A percentile compares a stretch with the other conserved stretches of the same genome.
Conservation (phyloP, 1,140 invertebrate species). For the Drosophila funebris region DNA sequence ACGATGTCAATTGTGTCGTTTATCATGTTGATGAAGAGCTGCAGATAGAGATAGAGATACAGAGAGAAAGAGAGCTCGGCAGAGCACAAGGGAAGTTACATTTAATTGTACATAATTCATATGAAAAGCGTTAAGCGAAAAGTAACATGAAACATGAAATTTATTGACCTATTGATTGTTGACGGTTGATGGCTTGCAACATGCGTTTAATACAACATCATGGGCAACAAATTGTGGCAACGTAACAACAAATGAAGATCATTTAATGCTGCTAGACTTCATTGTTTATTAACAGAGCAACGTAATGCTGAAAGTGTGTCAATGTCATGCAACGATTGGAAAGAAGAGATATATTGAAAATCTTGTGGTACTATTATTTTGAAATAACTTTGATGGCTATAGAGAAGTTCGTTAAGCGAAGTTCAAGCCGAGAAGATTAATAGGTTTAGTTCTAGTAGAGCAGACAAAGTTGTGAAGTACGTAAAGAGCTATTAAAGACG, state of each 20-base stretch:
- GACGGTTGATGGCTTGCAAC: slow-evolving; percentile 22
- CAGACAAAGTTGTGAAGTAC: too few relatives aligned
- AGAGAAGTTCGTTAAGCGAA: too few relatives aligned
- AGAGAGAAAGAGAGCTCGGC: not conserved
- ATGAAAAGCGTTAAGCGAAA: not conserved
- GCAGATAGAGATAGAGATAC: not conserved
- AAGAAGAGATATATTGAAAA: not conserved
- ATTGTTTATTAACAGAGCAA: not conserved
- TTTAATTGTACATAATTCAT: slow-evolving; percentile 18
- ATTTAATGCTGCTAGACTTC: not conserved
- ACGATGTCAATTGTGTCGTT: slow-evolving; percentile 59
- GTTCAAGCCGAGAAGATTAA: too few relatives aligned
- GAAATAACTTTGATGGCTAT: too few relatives aligned
- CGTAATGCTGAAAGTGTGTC: not conserved
- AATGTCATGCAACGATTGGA: not conserved
- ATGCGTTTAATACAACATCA: not conserved
- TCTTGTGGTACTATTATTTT: not conserved
- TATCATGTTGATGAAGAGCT: slow-evolving; percentile 14
- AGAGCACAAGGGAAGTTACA: slow-evolving; percentile 13
- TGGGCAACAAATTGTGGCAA: not conserved
- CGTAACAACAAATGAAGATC: not conserved
- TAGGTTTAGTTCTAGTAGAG: too few relatives aligned
- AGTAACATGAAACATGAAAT: not conserved
- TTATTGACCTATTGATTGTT: slow-evolving; percentile 27
- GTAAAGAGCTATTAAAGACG: too few relatives aligned